Conservation (phyloP, 2,888 invertebrate genomes). For the Sphaerolaimus hirsutus region DNA sequence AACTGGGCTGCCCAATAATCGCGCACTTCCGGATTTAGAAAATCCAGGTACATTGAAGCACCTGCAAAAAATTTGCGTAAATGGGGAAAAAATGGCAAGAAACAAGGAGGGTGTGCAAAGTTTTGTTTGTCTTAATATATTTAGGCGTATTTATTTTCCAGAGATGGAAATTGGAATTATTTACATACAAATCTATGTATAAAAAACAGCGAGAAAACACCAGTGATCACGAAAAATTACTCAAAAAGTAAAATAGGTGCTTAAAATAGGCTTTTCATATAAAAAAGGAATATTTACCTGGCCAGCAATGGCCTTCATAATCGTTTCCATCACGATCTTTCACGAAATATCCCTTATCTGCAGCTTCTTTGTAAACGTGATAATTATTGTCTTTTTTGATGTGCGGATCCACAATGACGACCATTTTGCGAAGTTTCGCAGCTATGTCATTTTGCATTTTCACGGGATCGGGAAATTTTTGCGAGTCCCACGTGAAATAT, state of each 20-base stretch:
- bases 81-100: too few relatives aligned
- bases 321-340: conserved; percentile 71
- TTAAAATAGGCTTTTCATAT: too few relatives aligned
- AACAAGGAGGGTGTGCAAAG: too few relatives aligned
- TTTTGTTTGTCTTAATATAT: too few relatives aligned
- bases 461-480: conserved; percentile 58
- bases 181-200: too few relatives aligned
- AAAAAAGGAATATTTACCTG: conserved; percentile 29
- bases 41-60: conserved; percentile 74
- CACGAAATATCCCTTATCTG: conserved; percentile 56
- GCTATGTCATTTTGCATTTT: conserved; percentile 75
- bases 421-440: conserved; percentile 64
- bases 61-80: conserved; percentile 36
- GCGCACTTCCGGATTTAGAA: conserved; percentile 57
- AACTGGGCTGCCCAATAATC: conserved; percentile 53
- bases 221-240: too few relatives aligned
- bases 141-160: too few relatives aligned
- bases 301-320: conserved; percentile 99
- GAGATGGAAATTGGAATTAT: too few relatives aligned
- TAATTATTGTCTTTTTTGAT: conserved; percentile 74
- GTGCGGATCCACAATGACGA: conserved; percentile 89
- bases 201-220: too few relatives aligned
- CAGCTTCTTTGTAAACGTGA: conserved; percentile 65
- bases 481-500: conserved; percentile 88
- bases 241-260: too few relatives aligned